These are phyloP conservation scores for Caranx melampygus DNA, from an alignment of 2,113 vertebrate species.

Conservation along the genomic window DNA sequence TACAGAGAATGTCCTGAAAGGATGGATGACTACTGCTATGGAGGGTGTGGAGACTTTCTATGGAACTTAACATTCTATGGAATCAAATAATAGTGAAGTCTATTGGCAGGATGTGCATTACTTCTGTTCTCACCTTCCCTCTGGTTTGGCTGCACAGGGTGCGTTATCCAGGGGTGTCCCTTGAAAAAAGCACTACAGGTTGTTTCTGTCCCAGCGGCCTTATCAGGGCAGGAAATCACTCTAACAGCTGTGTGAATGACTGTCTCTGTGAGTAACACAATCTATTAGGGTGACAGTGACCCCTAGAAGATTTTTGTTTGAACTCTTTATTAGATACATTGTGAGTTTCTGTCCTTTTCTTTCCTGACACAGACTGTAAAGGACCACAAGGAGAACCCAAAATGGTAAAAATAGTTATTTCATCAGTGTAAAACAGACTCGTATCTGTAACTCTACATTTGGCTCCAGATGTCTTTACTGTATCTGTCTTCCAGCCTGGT, in stretches of 20 bases:
- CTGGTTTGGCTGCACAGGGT: conserved; percentile 34
- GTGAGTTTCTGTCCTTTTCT: neutral
- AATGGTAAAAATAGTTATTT: conserved; percentile 53
- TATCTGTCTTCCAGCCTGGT: conserved; percentile 67
- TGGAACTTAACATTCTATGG: neutral
- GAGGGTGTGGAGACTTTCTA: conserved; percentile 67
- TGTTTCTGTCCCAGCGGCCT: conserved; percentile 76
- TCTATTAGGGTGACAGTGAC: neutral
- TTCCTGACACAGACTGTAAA: conserved; percentile 71
- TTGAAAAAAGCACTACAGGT: conserved; percentile 33
- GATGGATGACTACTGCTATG: conserved; percentile 70
- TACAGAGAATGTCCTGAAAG: conserved; percentile 64
- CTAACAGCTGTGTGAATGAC: conserved; percentile 62
- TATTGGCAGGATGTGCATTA: fast-evolving
- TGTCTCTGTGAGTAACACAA: conserved; percentile 73
- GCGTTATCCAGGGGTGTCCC: neutral
- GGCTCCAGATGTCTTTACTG: neutral
- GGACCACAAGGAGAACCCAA: conserved; percentile 77
- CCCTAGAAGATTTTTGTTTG: neutral
- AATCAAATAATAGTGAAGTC: neutral
- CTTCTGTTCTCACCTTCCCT: neutral
- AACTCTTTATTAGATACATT: neutral
- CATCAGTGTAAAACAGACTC: neutral
- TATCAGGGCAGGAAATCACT: conserved; percentile 65
- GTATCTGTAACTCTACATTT: neutral